phyloP scores from a whole-genome alignment of 2,888 invertebrate species.

The Proisotoma minuta region DNA sequence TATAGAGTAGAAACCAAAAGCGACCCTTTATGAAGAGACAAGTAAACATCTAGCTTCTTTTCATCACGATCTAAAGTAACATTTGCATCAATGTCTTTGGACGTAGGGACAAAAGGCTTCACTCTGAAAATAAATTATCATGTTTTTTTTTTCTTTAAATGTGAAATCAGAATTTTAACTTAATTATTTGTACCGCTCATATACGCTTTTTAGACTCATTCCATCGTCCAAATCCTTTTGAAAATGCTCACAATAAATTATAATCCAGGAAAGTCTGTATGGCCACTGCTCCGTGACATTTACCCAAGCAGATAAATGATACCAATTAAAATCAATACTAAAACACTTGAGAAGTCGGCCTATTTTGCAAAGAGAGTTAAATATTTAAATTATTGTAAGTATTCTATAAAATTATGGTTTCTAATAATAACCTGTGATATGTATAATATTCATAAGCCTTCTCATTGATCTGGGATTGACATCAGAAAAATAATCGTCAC shows the following conservation, averaged over 20 bases:
- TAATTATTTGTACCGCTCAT: slow-evolving; percentile 69
- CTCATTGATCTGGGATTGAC: slow-evolving; percentile 97
- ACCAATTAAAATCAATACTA: slow-evolving; percentile 99
- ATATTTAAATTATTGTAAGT: not conserved
- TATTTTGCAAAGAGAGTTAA: slow-evolving; percentile 50
- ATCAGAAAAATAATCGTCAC: slow-evolving; percentile 98
- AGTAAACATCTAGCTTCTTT: slow-evolving; percentile 87
- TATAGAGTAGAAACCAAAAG: slow-evolving; percentile 82
- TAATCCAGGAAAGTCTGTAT: slow-evolving; percentile 94
- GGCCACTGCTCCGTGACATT: slow-evolving; percentile 99
- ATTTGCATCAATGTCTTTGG: slow-evolving; percentile 82
- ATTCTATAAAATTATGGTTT: not conserved
- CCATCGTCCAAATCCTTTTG: slow-evolving; percentile 83
- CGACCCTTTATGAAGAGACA: slow-evolving; percentile 78
- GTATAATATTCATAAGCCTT: slow-evolving; percentile 92
- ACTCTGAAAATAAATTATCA: slow-evolving; percentile 57
- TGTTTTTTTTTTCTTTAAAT: not conserved
- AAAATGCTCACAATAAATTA: slow-evolving; percentile 83
- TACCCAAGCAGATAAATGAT: slow-evolving; percentile 94
- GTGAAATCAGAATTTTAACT: slow-evolving; percentile 7
- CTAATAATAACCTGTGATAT: slow-evolving; percentile 74
- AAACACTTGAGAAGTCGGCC: slow-evolving; percentile 94
- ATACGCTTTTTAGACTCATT: slow-evolving; percentile 79
- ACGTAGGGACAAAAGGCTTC: slow-evolving; percentile 71
- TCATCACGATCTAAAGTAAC: slow-evolving; percentile 91